Evolutionary conservation across 2,113 vertebrate species (phyloP).

Genomic region (Oreochromis spilurus): DNA sequence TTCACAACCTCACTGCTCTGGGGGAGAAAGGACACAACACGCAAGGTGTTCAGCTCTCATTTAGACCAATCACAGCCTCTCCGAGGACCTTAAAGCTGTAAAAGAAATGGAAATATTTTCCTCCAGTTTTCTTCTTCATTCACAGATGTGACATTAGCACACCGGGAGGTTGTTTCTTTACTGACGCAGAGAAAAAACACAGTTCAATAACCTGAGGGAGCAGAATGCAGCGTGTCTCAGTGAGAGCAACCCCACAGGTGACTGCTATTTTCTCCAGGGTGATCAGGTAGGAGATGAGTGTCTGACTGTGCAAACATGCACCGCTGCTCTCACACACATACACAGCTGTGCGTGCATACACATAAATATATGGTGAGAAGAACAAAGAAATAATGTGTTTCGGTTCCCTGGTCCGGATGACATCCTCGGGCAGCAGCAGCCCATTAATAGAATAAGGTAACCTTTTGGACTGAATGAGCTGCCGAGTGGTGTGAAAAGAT

Average conservation of each 20-base stretch:
- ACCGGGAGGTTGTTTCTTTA: not conserved
- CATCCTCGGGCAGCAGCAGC: not conserved
- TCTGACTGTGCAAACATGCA: not conserved
- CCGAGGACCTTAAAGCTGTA: not conserved
- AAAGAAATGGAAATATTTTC: not conserved
- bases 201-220: not conserved
- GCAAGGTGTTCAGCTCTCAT: not conserved
- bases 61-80: not conserved
- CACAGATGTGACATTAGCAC: not conserved
- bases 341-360: not conserved
- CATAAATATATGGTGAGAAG: not conserved
- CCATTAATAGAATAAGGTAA: conserved; percentile 6
- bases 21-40: not conserved
- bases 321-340: not conserved
- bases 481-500: not conserved
- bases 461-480: not conserved
- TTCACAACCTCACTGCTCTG: not conserved
- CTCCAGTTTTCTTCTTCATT: not conserved
- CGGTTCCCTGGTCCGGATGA: not conserved
- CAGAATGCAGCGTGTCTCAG: not conserved
- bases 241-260: not conserved
- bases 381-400: not conserved
- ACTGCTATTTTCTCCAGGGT: not conserved
- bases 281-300: not conserved
- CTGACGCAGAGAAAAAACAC: not conserved